Percentiles rank a stretch among this genome's conserved stretches.
Conservation (phyloP, 2,113 vertebrate genomes). For the Emydocephalus ijimae region DNA sequence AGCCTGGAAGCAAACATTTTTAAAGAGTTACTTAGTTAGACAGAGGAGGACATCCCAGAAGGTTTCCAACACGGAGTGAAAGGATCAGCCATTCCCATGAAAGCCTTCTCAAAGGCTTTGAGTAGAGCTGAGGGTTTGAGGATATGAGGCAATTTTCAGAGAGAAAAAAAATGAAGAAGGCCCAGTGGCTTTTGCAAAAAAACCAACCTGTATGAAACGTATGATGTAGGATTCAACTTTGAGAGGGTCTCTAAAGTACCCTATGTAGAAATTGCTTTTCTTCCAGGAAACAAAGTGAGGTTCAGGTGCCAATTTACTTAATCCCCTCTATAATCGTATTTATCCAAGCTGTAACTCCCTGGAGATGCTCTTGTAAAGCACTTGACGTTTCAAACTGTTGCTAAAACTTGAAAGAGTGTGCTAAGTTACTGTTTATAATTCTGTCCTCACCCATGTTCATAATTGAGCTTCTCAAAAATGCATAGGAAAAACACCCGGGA, state of each 20-base stretch:
- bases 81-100: neutral
- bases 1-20: neutral
- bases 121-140: neutral
- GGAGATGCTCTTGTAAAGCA: neutral
- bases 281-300: neutral
- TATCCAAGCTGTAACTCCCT: neutral
- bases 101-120: neutral
- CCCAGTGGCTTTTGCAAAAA: neutral
- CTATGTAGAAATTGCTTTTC: neutral
- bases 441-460: neutral
- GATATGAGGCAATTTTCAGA: neutral
- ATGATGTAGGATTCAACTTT: too few species aligned
- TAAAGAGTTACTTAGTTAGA: too few species aligned
- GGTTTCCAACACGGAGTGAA: neutral
- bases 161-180: neutral
- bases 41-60: neutral
- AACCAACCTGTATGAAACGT: neutral
- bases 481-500: neutral
- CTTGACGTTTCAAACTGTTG: neutral
- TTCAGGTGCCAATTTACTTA: neutral
- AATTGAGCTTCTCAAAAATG: neutral
- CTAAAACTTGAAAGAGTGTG: neutral
- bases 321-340: neutral
- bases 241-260: neutral
- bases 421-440: neutral